Conservation (phyloP, 2,797 vertebrate genomes). For the Rhabdomys pumilio region DNA sequence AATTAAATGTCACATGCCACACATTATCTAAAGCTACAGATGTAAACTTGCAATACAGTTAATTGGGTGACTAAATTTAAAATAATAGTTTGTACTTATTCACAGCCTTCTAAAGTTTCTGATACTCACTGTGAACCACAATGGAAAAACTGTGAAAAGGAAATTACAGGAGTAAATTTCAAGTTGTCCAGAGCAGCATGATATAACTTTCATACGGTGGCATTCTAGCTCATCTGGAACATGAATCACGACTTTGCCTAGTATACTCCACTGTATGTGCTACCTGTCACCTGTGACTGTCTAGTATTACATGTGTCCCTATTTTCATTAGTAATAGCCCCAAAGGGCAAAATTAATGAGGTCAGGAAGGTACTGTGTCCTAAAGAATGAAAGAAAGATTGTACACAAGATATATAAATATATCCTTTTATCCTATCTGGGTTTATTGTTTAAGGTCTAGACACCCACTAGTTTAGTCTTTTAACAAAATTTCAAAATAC, state of each 20-base stretch:
- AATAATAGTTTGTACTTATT: neutral
- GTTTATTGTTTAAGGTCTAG: too few species aligned
- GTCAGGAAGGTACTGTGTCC: neutral
- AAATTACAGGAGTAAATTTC: neutral
- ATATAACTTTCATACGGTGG: neutral
- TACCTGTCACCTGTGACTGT: neutral
- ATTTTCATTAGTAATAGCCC: neutral
- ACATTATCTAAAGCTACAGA: neutral
- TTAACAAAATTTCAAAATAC: too few species aligned
- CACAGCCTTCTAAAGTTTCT: neutral
- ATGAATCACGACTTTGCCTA: too few species aligned
- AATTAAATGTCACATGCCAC: neutral
- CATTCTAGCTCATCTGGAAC: too few species aligned
- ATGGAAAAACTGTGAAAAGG: neutral
- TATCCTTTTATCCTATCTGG: neutral
- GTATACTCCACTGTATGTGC: neutral
- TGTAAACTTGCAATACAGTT: too few species aligned
- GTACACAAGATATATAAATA: neutral
- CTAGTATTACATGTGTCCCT: too few species aligned
- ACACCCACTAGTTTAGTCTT: neutral
- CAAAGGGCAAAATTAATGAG: neutral
- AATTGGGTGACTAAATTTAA: neutral
- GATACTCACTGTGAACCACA: neutral
- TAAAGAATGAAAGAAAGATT: neutral
- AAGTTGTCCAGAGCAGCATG: neutral